Evolutionary conservation across 2,888 invertebrate species (phyloP).

Genomic region (Noctua janthina): DNA sequence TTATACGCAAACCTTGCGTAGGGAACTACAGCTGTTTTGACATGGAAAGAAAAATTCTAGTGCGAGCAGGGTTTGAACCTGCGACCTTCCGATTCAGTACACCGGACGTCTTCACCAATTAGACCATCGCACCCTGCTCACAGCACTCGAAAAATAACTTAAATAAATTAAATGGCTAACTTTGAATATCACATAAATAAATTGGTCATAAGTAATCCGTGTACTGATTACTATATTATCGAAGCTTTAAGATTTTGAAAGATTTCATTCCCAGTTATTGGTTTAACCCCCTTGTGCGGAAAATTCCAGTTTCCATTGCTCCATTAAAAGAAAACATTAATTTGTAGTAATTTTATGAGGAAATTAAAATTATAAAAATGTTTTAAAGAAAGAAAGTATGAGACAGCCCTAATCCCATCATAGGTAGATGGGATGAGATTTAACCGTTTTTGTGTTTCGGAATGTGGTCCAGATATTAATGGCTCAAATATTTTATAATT

Average conservation of each 20-base stretch:
- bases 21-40: no score
- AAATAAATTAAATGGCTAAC: no score
- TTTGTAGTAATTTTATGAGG: not conserved
- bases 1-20: no score
- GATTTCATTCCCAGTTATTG: not conserved
- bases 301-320: not conserved
- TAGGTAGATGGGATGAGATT: slow-evolving; percentile 33
- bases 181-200: not conserved
- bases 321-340: no score
- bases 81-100: no score
- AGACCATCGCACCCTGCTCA: no score
- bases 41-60: no score
- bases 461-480: slow-evolving; percentile 67
- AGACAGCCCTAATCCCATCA: slow-evolving; percentile 48
- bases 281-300: not conserved
- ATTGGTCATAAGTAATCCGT: not conserved
- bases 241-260: not conserved
- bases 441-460: slow-evolving; percentile 49
- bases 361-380: not conserved
- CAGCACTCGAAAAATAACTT: no score
- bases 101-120: no score
- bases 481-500: slow-evolving; percentile 65
- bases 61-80: no score
- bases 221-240: not conserved
- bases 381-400: not conserved